These are phyloP conservation scores for Leptopilina drosophilae DNA, from an alignment of 2,888 invertebrate species.

Conservation along the genomic window DNA sequence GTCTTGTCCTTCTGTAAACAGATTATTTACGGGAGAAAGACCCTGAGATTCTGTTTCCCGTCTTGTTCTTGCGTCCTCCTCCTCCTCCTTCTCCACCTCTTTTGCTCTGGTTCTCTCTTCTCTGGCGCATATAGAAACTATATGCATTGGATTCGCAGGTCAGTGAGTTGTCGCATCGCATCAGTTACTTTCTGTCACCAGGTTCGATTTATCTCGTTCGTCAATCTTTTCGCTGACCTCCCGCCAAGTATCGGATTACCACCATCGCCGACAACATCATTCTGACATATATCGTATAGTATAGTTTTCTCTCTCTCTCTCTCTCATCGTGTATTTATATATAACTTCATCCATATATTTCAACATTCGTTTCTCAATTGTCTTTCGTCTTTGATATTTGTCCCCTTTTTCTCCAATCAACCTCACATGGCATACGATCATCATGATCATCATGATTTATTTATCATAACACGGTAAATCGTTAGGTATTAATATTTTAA, in stretches of 20 bases:
- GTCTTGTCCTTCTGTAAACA: background rate
- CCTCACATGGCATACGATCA: constrained; percentile 50
- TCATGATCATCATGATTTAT: too few species aligned
- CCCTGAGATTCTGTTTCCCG: constrained; percentile 7
- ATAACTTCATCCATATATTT: constrained; percentile 43
- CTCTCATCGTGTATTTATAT: too few species aligned
- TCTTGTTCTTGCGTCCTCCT: constrained; percentile 3
- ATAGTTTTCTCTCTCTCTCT: background rate
- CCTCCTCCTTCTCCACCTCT: constrained; percentile 6
- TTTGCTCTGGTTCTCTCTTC: constrained; percentile 47
- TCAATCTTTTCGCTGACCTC: constrained; percentile 75
- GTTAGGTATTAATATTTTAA: too few species aligned
- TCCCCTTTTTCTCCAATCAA: constrained; percentile 51
- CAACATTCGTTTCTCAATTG: constrained; percentile 44
- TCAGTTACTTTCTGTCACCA: constrained; percentile 70
- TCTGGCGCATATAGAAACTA: constrained; percentile 56
- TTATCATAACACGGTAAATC: too few species aligned
- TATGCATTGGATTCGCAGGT: constrained; percentile 77
- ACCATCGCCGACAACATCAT: constrained; percentile 57
- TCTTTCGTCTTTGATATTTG: constrained; percentile 60
- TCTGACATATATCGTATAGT: constrained; percentile 44
- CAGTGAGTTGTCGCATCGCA: constrained; percentile 75
- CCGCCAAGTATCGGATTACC: constrained; percentile 73
- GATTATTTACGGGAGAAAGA: constrained; percentile 32
- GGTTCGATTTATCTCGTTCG: constrained; percentile 74